A percentile compares a stretch with the other conserved stretches of the same genome.
Conservation (phyloP, 2,113 vertebrate species). For the cat (Felis catus) region F.catus_Fca126_mat1.0 CM031423.1:64951001-64951500, state of each 20-base stretch:
- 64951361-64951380: neutral
- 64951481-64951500: neutral
- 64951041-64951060: neutral
- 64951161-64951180: neutral
- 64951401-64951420: conserved; percentile 5
- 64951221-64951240: neutral
- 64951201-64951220: neutral
- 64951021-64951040: neutral
- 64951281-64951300: neutral
- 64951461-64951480: neutral
- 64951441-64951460: neutral
- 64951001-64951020: neutral
- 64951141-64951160: neutral
- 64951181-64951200: neutral
- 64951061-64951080: neutral
- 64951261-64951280: neutral
- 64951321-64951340: neutral
- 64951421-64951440: neutral
- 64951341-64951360: neutral
- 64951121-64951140: neutral
- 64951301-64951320: neutral
- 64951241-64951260: neutral
- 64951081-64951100: neutral
- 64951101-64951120: neutral
- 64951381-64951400: neutral